These are phyloP conservation scores for Pyrgus malvae DNA, from an alignment of 2,888 invertebrate species.

Conservation along the genomic window DNA sequence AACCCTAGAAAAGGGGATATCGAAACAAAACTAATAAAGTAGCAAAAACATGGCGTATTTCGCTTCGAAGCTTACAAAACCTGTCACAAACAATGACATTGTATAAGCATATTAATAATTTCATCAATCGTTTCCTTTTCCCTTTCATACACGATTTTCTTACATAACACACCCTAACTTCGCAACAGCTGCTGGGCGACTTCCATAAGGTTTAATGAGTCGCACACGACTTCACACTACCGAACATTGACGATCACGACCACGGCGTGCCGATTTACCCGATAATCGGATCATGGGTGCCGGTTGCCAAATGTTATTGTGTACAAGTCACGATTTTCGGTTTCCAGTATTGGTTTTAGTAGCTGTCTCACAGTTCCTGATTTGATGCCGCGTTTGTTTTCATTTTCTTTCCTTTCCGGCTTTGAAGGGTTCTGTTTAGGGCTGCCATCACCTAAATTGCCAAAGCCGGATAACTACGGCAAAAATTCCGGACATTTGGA, in stretches of 20 bases:
- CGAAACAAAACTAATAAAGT: too few relatives aligned
- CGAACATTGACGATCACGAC: slow-evolving; percentile 25
- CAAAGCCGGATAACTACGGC: too few relatives aligned
- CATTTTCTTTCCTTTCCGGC: too few relatives aligned
- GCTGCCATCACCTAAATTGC: too few relatives aligned
- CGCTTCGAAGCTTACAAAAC: background rate
- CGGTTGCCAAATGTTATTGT: slow-evolving; percentile 15
- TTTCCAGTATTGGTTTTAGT: background rate
- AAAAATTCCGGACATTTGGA: too few relatives aligned
- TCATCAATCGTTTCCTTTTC: background rate
- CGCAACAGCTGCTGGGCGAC: slow-evolving; percentile 10
- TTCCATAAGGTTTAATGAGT: slow-evolving; percentile 19
- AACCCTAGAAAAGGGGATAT: too few relatives aligned
- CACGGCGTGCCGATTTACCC: slow-evolving; percentile 15
- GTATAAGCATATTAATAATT: background rate
- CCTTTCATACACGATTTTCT: background rate
- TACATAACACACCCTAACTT: slow-evolving; percentile 10
- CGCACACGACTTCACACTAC: slow-evolving; percentile 25
- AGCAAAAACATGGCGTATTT: too few relatives aligned
- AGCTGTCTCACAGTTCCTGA: background rate
- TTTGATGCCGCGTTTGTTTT: too few relatives aligned
- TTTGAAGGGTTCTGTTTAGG: too few relatives aligned
- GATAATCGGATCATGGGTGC: slow-evolving; percentile 16
- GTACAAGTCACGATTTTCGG: slow-evolving; percentile 5
- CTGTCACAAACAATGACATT: too few relatives aligned